Base-by-base conservation (phyloP, 2,113 vertebrate genomes). In the Epinephelus moara region DNA sequence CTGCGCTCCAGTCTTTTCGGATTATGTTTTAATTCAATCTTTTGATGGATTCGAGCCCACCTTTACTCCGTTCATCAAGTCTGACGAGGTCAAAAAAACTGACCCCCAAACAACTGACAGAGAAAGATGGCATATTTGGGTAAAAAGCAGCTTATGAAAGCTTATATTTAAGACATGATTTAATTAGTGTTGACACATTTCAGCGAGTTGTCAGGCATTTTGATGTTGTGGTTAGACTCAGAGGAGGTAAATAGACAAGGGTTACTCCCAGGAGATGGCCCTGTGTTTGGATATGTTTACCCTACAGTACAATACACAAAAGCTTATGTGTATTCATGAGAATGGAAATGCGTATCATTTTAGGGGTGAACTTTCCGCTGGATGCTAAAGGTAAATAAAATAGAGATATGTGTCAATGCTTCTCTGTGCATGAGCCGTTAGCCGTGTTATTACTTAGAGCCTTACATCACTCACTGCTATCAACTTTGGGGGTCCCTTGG, bases 401-500 rank as follows among this genome's bases (percentile, higher is more conserved):
- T 25, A 64, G 18, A 72, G 18, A 74, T 14, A 25, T 67, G 18
- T 85, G 80, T 75, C 55, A 49, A 2, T 60, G 78, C 56, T 49
- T 76, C 18, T 69, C 33, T 18, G 33, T 78, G 87, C 37, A 40
- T 23, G 62, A 90, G 70, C 74, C 12, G 55, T 75, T 75, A 81
- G 72, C 81, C 30, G 5, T 56, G 64, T 76, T 78, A 81, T 82
- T 71, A 86, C 83, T 77, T 77, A 83, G 80, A 78, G 66, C 50
- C 47, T 87, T 63, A 78, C 85, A 92, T 91, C 86, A 82, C 57
- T 89, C 87, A 57, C 76, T 87, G 78, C 57, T 88, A 86, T 81
- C 80, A 89, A 86, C 88, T 88, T 70, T 79, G 74, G 57, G 42
- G 61, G 84, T 92, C 90, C 91, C 92, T 77, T 82, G 84, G 90